A percentile compares a stretch with the other conserved stretches of the same genome.
phyloP scores from a whole-genome alignment of 2,113 vertebrate genomes.

The Argyrosomus japonicus region DNA sequence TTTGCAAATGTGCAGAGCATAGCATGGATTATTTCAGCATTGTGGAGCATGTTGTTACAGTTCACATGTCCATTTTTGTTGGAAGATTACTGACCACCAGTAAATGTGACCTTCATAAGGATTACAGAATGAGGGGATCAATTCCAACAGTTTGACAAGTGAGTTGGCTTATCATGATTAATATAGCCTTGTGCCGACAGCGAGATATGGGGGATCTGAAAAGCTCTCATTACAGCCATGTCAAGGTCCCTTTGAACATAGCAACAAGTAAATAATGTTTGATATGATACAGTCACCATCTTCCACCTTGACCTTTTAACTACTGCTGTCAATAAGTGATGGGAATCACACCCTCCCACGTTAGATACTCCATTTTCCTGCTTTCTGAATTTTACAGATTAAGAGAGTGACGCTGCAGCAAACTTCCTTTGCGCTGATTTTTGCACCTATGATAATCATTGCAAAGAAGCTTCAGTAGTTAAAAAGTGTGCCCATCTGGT shows the following conservation, averaged over 20 bases:
- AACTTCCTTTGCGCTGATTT: slow-evolving; percentile 61
- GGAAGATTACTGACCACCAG: slow-evolving; percentile 47
- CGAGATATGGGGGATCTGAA: slow-evolving; percentile 34
- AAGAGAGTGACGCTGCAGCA: slow-evolving; percentile 38
- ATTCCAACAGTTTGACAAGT: slow-evolving; percentile 55
- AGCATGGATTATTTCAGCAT: slow-evolving; percentile 56
- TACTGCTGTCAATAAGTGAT: slow-evolving; percentile 23
- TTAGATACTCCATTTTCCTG: slow-evolving; percentile 11
- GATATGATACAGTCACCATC: not conserved
- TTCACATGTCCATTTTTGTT: slow-evolving; percentile 43
- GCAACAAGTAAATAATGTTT: slow-evolving; percentile 49
- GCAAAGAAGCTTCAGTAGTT: slow-evolving; percentile 75
- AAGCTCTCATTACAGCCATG: slow-evolving; percentile 47
- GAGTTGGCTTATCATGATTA: slow-evolving; percentile 50
- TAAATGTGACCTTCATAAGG: slow-evolving; percentile 61
- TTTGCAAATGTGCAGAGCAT: slow-evolving; percentile 55
- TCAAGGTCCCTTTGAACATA: slow-evolving; percentile 53
- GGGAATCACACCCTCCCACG: not conserved
- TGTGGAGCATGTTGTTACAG: slow-evolving; percentile 21
- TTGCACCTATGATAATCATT: slow-evolving; percentile 73
- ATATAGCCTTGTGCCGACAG: slow-evolving; percentile 40
- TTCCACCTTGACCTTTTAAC: slow-evolving; percentile 42
- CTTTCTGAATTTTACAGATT: slow-evolving; percentile 37
- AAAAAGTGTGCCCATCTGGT: slow-evolving; percentile 83
- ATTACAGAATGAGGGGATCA: slow-evolving; percentile 53